Conservation (phyloP, 2,888 invertebrate species). For the Dasypogon diadema region DNA sequence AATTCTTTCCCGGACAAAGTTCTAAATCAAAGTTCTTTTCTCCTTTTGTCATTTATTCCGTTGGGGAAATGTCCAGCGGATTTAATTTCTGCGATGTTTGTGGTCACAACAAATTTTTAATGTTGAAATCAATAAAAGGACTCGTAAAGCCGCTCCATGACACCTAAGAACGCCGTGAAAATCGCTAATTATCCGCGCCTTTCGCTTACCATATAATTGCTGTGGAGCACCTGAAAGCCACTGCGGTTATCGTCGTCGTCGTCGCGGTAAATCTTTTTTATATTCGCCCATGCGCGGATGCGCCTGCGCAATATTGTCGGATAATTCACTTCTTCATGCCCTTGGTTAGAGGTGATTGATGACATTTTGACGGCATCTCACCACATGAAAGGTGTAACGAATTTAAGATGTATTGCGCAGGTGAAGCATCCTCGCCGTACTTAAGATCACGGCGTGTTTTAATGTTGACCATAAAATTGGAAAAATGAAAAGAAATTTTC, state of each 20-base stretch:
- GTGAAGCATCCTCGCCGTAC: neutral
- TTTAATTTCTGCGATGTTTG: neutral
- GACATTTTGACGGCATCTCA: neutral
- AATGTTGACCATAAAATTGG: neutral
- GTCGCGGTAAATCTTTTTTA: neutral
- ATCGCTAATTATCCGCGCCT: neutral
- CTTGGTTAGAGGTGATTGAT: conserved; percentile 5
- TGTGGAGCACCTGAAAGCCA: neutral
- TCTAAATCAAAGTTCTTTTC: neutral
- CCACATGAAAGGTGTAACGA: neutral
- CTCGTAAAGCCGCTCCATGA: neutral
- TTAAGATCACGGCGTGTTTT: neutral
- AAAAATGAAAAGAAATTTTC: neutral
- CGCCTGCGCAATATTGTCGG: neutral
- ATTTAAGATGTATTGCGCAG: neutral
- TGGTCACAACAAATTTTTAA: neutral
- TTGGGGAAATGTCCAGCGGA: neutral
- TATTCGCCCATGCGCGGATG: neutral
- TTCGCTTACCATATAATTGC: conserved; percentile 3
- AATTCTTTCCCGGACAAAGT: neutral
- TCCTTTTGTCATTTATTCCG: neutral
- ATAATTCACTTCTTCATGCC: neutral
- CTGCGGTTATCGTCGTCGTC: neutral
- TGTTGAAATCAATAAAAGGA: neutral
- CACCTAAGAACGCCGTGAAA: neutral